Evolutionary conservation across 2,888 invertebrate species (phyloP).

Genomic region (Rhagonycha lutea): DNA sequence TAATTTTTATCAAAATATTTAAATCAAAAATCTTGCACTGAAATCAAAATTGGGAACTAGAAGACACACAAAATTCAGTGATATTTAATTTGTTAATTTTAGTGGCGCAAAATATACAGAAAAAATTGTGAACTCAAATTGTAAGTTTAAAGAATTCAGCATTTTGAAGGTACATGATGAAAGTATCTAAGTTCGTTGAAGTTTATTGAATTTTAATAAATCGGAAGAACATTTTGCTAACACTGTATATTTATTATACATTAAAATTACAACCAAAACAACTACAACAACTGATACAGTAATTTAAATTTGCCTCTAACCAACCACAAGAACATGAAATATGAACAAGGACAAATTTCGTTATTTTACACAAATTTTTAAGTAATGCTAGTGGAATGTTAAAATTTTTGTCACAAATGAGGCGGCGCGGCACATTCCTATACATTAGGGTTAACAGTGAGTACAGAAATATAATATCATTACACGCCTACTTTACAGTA

Average conservation of each 20-base stretch:
- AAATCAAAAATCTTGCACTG: too few species aligned
- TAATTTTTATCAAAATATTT: too few species aligned
- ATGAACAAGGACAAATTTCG: conserved; percentile 20
- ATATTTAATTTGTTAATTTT: too few species aligned
- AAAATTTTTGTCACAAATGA: conserved; percentile 6
- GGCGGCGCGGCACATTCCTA: neutral
- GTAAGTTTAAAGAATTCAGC: too few species aligned
- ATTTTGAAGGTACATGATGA: neutral
- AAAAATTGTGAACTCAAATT: too few species aligned
- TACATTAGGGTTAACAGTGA: conserved; percentile 12
- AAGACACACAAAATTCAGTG: too few species aligned
- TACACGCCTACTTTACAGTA: conserved; percentile 26
- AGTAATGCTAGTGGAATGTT: conserved; percentile 27
- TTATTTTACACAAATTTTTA: conserved; percentile 12
- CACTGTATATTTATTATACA: conserved; percentile 22
- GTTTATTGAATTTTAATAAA: neutral
- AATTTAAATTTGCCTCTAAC: conserved; percentile 29
- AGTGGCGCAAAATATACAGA: too few species aligned
- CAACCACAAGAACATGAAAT: conserved; percentile 27
- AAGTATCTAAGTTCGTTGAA: neutral
- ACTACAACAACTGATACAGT: conserved; percentile 23
- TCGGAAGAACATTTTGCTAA: neutral
- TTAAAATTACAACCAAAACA: conserved; percentile 20
- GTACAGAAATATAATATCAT: conserved; percentile 30
- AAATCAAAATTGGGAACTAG: too few species aligned